These are phyloP conservation scores for Desmophyllum pertusum DNA, from an alignment of 92 coral and sea anemone species.

Conservation along the genomic window DNA sequence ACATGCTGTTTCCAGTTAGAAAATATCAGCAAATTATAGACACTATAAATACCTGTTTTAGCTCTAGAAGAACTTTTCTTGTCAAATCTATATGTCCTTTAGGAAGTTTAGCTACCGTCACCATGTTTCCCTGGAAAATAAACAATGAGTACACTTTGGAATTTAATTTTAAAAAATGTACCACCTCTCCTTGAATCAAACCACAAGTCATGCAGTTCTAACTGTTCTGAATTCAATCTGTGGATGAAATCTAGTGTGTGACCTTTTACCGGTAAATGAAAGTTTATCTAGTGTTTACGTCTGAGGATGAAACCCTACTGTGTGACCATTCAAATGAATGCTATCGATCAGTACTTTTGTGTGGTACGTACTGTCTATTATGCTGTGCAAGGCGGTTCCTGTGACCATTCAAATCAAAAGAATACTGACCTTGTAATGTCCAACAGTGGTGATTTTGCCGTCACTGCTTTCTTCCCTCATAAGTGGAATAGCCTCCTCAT, in stretches of 20 bases:
- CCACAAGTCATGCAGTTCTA: background rate
- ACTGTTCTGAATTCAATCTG: too few species aligned
- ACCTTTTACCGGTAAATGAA: too few species aligned
- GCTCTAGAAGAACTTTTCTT: conserved; percentile 87
- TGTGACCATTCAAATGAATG: too few species aligned
- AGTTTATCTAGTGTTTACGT: too few species aligned
- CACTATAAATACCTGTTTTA: conserved; percentile 71
- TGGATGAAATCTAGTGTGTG: too few species aligned
- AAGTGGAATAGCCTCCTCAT: conserved; percentile 62
- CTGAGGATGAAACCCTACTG: too few species aligned
- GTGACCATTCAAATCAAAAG: background rate
- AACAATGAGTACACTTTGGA: background rate
- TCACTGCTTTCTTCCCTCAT: conserved; percentile 71
- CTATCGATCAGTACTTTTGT: too few species aligned
- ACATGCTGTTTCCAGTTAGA: background rate
- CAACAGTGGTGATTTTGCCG: conserved; percentile 88
- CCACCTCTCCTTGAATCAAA: background rate
- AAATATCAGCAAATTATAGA: background rate
- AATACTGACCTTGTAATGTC: conserved; percentile 91
- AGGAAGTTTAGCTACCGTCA: conserved; percentile 88
- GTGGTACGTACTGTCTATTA: background rate
- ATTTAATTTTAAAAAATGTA: background rate
- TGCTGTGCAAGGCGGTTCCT: background rate
- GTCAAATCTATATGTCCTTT: conserved; percentile 86
- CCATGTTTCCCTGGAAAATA: conserved; percentile 80